phyloP scores from a whole-genome alignment of 1,140 invertebrate genomes.

The Plectrocnemia conspersa region DNA sequence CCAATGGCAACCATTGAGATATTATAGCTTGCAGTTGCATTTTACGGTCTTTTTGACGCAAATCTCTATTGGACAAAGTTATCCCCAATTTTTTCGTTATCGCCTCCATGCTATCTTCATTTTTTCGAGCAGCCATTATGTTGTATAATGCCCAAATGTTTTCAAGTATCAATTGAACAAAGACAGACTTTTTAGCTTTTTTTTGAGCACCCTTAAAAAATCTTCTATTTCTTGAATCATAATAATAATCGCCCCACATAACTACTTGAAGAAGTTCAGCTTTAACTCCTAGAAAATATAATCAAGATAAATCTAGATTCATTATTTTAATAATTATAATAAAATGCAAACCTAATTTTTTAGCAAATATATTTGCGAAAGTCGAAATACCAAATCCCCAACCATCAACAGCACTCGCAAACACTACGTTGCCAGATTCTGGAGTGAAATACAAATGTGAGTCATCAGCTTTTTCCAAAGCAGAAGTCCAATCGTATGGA shows the following conservation, averaged over 20 bases:
- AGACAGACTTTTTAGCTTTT: slow-evolving; percentile 93
- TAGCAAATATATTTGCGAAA: slow-evolving; percentile 83
- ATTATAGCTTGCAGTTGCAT: slow-evolving; percentile 76
- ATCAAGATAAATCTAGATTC: slow-evolving; percentile 9
- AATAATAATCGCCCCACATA: slow-evolving; percentile 94
- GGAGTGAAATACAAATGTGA: slow-evolving; percentile 89
- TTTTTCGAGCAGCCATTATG: slow-evolving; percentile 69
- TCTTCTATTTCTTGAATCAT: slow-evolving; percentile 81
- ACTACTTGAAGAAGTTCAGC: slow-evolving; percentile 67
- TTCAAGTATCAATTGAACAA: slow-evolving; percentile 92
- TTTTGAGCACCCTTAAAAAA: slow-evolving; percentile 88
- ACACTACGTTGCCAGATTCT: slow-evolving; percentile 91
- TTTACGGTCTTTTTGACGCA: slow-evolving; percentile 72
- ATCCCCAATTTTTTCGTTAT: slow-evolving; percentile 81
- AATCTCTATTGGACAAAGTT: slow-evolving; percentile 70
- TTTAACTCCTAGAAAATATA: slow-evolving; percentile 46
- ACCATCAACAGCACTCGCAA: slow-evolving; percentile 92
- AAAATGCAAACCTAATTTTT: slow-evolving; percentile 61
- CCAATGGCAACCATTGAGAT: slow-evolving; percentile 86
- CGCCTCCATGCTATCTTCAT: slow-evolving; percentile 73
- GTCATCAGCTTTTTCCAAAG: slow-evolving; percentile 82
- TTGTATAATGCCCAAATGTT: slow-evolving; percentile 93
- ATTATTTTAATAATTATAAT: neutral
- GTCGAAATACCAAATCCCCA: slow-evolving; percentile 91
- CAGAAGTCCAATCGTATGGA: slow-evolving; percentile 68